phyloP scores from a whole-genome alignment of 2,888 invertebrate genomes.

The Uloborus plumipes region DNA sequence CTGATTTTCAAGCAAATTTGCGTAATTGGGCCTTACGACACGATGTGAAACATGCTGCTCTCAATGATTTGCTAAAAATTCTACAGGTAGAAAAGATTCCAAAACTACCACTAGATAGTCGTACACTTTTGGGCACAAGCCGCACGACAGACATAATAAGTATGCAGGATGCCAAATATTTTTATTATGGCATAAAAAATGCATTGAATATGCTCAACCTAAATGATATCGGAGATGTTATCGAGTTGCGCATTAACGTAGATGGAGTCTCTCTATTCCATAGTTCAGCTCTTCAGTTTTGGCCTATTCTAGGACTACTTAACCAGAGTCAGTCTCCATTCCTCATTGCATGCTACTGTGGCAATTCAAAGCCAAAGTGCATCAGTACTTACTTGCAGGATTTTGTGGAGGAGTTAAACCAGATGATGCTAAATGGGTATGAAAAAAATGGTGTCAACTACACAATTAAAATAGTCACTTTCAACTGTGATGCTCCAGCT shows the following conservation, averaged over 20 bases:
- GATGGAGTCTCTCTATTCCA: not conserved
- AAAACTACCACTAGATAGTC: too few relatives aligned
- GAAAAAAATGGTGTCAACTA: not conserved
- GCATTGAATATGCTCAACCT: too few relatives aligned
- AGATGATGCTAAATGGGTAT: not conserved
- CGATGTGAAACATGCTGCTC: too few relatives aligned
- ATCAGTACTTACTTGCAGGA: not conserved
- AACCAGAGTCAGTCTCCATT: not conserved
- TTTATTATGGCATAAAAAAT: too few relatives aligned
- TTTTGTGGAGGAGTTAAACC: constrained; percentile 1
- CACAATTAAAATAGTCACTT: not conserved
- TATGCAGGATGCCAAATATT: too few relatives aligned
- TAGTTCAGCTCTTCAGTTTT: constrained; percentile 1
- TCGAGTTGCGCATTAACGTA: not conserved
- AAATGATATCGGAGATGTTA: too few relatives aligned
- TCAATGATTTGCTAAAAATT: too few relatives aligned
- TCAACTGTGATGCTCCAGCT: constrained; percentile 22
- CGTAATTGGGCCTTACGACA: too few relatives aligned
- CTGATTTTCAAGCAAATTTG: too few relatives aligned
- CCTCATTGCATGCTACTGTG: constrained; percentile 4
- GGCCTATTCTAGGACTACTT: constrained; percentile 7
- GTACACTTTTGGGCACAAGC: too few relatives aligned
- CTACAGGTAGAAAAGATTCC: too few relatives aligned
- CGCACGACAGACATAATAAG: too few relatives aligned
- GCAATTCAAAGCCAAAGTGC: constrained; percentile 3